phyloP scores from a whole-genome alignment of 2,797 vertebrate species.

The Halcyon leucocephala region DNA sequence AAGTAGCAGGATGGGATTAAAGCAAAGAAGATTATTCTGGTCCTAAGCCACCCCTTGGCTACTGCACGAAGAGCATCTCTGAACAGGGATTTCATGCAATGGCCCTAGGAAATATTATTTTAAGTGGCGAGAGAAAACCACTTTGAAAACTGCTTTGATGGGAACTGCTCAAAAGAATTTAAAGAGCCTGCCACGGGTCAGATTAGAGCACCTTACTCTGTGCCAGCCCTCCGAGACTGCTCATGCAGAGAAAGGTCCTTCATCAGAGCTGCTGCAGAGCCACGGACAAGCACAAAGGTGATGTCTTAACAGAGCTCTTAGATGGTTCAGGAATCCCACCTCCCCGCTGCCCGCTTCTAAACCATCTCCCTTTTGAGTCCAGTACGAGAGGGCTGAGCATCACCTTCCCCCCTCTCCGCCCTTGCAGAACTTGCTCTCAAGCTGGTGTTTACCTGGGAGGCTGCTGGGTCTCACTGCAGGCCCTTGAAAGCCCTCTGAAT shows the following conservation, averaged over 20 bases:
- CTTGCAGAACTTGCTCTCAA: neutral
- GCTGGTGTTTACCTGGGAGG: neutral
- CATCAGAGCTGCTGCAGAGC: neutral
- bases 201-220: neutral
- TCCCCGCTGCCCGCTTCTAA: neutral
- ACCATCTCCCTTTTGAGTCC: neutral
- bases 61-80: neutral
- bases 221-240: neutral
- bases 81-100: neutral
- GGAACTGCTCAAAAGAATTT: neutral
- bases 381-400: neutral
- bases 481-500: neutral
- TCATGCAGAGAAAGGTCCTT: neutral
- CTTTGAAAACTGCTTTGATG: neutral
- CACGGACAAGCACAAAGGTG: neutral
- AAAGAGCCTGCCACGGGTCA: neutral
- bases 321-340: neutral
- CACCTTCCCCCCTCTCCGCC: neutral
- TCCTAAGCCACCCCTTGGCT: neutral
- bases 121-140: neutral
- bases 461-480: neutral
- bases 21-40: constrained; percentile 10
- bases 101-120: neutral
- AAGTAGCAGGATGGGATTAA: constrained; percentile 10
- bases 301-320: neutral